Percentiles rank a stretch among this genome's conserved stretches.
phyloP scores from a whole-genome alignment of 2,113 vertebrate species.

The Solenodon paradoxus region DNA sequence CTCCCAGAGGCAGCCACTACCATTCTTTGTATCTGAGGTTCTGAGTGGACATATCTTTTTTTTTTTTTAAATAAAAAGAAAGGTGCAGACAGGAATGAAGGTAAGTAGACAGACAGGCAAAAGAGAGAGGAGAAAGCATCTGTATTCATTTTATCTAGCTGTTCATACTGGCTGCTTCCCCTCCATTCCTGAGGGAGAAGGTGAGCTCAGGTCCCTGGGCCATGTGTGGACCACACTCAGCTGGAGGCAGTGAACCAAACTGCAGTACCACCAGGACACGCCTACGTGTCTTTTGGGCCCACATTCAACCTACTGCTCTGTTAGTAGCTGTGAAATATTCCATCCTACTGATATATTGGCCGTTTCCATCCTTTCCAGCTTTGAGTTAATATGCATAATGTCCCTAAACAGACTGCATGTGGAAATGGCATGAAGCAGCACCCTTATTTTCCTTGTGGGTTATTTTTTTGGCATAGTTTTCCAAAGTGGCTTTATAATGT shows the following conservation, averaged over 20 bases:
- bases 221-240: too few species aligned
- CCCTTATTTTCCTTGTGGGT: background rate
- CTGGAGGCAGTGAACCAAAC: too few species aligned
- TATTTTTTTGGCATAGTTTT: background rate
- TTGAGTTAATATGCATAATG: background rate
- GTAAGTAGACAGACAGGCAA: too few species aligned
- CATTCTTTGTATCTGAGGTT: background rate
- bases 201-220: too few species aligned
- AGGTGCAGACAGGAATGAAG: too few species aligned
- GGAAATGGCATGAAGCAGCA: background rate
- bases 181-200: too few species aligned
- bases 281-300: too few species aligned
- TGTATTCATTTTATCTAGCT: too few species aligned
- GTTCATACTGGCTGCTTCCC: too few species aligned
- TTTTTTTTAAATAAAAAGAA: too few species aligned
- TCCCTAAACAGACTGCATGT: background rate
- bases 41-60: background rate
- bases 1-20: background rate
- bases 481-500: background rate
- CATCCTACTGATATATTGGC: background rate
- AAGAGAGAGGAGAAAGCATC: too few species aligned
- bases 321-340: background rate
- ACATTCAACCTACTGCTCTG: background rate
- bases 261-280: too few species aligned
- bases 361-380: background rate